A percentile compares a stretch with the other conserved stretches of the same genome.
Conservation (phyloP, 2,888 invertebrate species). For the Urechis unicinctus region DNA sequence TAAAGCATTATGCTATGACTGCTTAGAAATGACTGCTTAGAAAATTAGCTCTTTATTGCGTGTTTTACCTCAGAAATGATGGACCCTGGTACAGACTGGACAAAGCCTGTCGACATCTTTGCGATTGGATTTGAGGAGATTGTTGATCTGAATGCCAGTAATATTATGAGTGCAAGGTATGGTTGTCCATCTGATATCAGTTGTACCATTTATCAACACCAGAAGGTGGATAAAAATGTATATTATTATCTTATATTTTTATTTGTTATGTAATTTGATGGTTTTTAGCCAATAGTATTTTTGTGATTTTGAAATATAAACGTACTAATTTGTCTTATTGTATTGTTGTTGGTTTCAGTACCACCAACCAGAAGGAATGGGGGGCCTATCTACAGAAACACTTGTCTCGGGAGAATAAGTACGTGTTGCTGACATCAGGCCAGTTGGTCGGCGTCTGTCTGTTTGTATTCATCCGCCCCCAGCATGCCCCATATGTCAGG, state of each 20-base stretch:
- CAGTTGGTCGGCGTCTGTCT: slow-evolving; percentile 97
- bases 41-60: background rate
- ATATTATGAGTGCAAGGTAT: slow-evolving; percentile 87
- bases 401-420: slow-evolving; percentile 77
- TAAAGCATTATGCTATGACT: slow-evolving; percentile 1
- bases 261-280: no score
- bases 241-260: no score
- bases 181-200: no score
- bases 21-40: background rate
- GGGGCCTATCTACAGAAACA: slow-evolving; percentile 90
- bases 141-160: slow-evolving; percentile 95
- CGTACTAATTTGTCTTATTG: background rate
- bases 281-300: background rate
- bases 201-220: background rate
- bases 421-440: slow-evolving; percentile 84
- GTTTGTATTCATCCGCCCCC: slow-evolving; percentile 85
- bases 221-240: no score
- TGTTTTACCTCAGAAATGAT: slow-evolving; percentile 9
- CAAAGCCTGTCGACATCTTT: slow-evolving; percentile 77
- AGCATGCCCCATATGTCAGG: slow-evolving; percentile 76
- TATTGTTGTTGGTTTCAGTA: slow-evolving; percentile 54
- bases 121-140: slow-evolving; percentile 99
- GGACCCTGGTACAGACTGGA: slow-evolving; percentile 14
- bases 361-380: slow-evolving; percentile 90
- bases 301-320: background rate